Evolutionary conservation across 2,797 vertebrate genomes (phyloP), one percentile per base, ranked within the genome.

Genomic region (Garrulus glandarius): DNA sequence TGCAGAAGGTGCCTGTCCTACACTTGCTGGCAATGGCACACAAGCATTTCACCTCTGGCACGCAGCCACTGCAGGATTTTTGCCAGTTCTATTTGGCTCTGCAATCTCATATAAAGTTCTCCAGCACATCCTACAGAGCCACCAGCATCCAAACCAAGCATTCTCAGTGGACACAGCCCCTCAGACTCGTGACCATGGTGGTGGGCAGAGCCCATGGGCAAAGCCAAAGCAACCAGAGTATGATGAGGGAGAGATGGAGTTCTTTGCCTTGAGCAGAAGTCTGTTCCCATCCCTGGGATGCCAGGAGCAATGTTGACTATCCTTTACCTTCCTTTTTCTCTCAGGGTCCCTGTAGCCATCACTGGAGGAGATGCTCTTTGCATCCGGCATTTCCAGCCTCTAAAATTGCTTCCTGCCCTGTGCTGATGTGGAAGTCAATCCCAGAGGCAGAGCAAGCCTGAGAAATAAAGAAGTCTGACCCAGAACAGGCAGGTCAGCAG

Each of bases 341-440:
- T n/a, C 44, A 61, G 50, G 27, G 44, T 57, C 20, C 50, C 52
- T 61, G 69, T 22, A 91, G 76, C 60, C 61, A 68, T 59, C 26
- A 46, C 84, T 53, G 69, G 46, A 89, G 68, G 46, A 90, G 84
- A 68, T 0, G 8, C 61, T 87, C 78, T 85, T 32, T 71, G 53
- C 46, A 84, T 55, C 50, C 56, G 85, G 75, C 49, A 75, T 76
- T 84, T 86, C 39, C 72, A 92, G 76, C 21, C 37, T 78, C 67
- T 84, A 77, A 69, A 94, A 77, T 56, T 75, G 39, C 89, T 82
- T 90, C 91, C 72, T 86, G 76, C 76, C 91, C 60, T 64, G 68
- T 67, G 79, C 49, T 95, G 85, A 85, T 88, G 84, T 21, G 83
- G 72, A 93, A 94, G 79, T 53, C 85, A 88, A 92, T 52, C 65